phyloP scores from a whole-genome alignment of 2,797 vertebrate species.

The Sus cebifrons region DNA sequence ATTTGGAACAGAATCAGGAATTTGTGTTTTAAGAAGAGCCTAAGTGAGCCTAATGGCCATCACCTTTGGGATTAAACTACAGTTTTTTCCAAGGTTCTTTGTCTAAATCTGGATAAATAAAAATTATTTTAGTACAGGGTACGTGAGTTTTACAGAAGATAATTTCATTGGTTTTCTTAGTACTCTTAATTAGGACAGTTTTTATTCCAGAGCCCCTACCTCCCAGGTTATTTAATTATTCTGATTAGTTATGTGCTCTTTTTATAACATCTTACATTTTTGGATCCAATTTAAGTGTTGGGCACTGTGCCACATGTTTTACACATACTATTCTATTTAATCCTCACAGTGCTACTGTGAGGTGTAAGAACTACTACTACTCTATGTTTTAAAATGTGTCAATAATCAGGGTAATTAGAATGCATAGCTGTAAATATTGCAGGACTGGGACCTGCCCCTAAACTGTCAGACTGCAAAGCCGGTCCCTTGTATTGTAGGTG shows the following conservation, averaged over 20 bases:
- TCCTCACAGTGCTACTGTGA: neutral
- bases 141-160: neutral
- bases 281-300: neutral
- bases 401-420: constrained; percentile 15
- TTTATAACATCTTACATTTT: constrained; percentile 28
- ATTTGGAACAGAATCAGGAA: constrained; percentile 29
- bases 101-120: neutral
- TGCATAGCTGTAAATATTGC: neutral
- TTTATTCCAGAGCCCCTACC: neutral
- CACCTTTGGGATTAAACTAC: neutral
- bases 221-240: constrained; percentile 23
- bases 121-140: neutral
- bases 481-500: neutral
- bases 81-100: neutral
- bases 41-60: constrained; percentile 6
- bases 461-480: neutral
- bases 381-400: constrained; percentile 47
- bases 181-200: neutral
- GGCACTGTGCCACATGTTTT: neutral
- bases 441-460: neutral
- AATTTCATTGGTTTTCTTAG: neutral
- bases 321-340: neutral
- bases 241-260: neutral
- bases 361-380: constrained; percentile 40
- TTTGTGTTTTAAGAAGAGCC: constrained; percentile 48